Evolutionary conservation across 2,888 invertebrate genomes (phyloP).

Genomic region (Diarsia dahlii): DNA sequence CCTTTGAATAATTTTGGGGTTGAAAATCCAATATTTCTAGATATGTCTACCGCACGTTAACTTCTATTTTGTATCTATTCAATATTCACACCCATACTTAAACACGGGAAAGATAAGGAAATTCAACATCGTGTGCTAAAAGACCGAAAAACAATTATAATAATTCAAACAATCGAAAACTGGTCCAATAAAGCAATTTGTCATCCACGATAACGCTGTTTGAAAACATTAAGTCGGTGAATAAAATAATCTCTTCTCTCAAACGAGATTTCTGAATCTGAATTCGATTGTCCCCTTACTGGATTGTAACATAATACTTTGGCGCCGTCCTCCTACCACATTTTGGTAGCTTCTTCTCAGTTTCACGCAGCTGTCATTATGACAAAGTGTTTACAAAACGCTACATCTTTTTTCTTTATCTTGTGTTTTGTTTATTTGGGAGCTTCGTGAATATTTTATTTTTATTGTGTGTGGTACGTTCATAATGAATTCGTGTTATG

Average conservation of each 20-base stretch:
- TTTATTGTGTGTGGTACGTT: background rate
- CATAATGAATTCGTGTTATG: background rate
- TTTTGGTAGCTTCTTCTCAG: conserved; percentile 78
- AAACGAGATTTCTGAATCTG: conserved; percentile 77
- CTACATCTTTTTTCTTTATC: conserved; percentile 55
- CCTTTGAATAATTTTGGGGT: conserved; percentile 45
- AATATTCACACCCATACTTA: conserved; percentile 14
- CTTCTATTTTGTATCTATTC: conserved; percentile 1
- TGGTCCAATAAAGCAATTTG: conserved; percentile 77
- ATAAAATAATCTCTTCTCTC: conserved; percentile 79
- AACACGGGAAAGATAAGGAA: conserved; percentile 13
- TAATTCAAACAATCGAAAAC: conserved; percentile 61
- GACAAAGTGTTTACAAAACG: conserved; percentile 80
- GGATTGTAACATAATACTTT: conserved; percentile 84
- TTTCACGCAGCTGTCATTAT: conserved; percentile 75
- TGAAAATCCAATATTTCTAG: conserved; percentile 27
- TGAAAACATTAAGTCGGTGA: conserved; percentile 79
- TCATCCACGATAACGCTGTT: conserved; percentile 79
- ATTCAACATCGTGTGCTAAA: conserved; percentile 11
- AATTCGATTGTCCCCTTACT: conserved; percentile 78
- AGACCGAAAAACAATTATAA: conserved; percentile 49
- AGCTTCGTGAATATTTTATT: conserved; percentile 15
- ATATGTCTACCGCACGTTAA: background rate
- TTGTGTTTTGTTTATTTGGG: conserved; percentile 36
- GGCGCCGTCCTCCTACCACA: conserved; percentile 78